These are phyloP conservation scores for Sebastes steindachneri DNA, from an alignment of 2,797 vertebrate species.

Conservation along the genomic window DNA sequence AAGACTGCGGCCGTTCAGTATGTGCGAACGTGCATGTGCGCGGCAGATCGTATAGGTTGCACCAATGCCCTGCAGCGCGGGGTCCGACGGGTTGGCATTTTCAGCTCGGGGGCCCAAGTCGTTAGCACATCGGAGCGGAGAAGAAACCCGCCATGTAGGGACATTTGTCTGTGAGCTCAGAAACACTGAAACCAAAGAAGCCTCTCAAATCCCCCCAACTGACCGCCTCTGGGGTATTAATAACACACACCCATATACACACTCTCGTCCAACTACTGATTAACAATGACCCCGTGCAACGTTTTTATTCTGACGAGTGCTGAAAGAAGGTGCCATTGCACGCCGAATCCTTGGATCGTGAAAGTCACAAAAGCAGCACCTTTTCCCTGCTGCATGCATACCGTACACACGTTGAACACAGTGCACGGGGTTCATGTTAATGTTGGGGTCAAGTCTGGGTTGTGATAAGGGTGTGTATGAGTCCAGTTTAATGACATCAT, in stretches of 20 bases:
- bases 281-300: conserved; percentile 59
- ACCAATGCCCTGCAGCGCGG: conserved; percentile 14
- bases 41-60: conserved; percentile 44
- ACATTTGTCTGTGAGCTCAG: conserved; percentile 78
- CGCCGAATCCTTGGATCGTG: background rate
- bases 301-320: conserved; percentile 45
- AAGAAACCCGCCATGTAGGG: conserved; percentile 80
- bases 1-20: background rate
- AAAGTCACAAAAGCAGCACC: background rate
- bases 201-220: conserved; percentile 73
- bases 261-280: conserved; percentile 58
- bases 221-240: conserved; percentile 78
- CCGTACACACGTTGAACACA: background rate
- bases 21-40: conserved; percentile 3
- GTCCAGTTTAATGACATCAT: conserved; percentile 80
- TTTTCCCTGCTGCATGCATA: background rate
- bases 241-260: conserved; percentile 72
- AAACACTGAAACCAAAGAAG: conserved; percentile 81
- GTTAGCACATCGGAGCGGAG: conserved; percentile 63
- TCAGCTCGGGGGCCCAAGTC: conserved; percentile 46
- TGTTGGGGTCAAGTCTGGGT: conserved; percentile 58
- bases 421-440: conserved; percentile 33
- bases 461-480: conserved; percentile 45
- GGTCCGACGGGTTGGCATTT: conserved; percentile 47
- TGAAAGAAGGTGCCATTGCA: conserved; percentile 52